phyloP scores from a whole-genome alignment of 2,797 vertebrate genomes.

The Rhyacichthys aspro region DNA sequence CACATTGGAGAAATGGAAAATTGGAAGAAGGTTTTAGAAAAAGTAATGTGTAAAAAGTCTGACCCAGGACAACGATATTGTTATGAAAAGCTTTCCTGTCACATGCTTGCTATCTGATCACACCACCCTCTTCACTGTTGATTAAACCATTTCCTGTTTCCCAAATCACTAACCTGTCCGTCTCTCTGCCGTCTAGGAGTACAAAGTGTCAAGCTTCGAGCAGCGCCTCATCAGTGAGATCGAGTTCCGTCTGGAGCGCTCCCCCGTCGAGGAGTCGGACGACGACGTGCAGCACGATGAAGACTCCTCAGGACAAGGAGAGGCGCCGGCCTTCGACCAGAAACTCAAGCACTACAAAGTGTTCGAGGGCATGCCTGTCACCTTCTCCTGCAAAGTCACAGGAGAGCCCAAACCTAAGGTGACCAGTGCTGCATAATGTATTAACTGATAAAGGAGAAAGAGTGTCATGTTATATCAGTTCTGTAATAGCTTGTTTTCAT shows the following conservation, averaged over 20 bases:
- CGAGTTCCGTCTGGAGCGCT: conserved; percentile 94
- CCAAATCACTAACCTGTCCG: neutral
- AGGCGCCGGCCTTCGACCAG: conserved; percentile 85
- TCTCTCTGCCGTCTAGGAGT: conserved; percentile 82
- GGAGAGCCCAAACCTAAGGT: conserved; percentile 97
- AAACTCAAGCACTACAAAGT: conserved; percentile 97
- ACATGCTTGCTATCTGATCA: neutral
- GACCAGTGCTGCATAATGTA: conserved; percentile 35
- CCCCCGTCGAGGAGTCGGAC: conserved; percentile 92
- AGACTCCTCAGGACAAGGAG: conserved; percentile 67
- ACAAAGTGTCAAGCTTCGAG: conserved; percentile 98
- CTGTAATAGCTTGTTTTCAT: too few relatives aligned
- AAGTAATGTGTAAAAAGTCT: conserved; percentile 11
- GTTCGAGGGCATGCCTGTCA: conserved; percentile 97
- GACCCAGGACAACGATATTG: neutral
- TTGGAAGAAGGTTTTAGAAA: conserved; percentile 32
- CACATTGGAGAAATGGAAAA: conserved; percentile 26
- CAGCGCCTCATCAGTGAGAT: conserved; percentile 98
- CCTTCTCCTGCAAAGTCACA: conserved; percentile 91
- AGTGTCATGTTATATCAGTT: too few relatives aligned
- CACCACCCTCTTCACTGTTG: neutral
- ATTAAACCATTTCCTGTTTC: neutral
- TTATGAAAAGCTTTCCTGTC: too few relatives aligned
- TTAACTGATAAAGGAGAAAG: too few relatives aligned
- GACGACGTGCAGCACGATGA: conserved; percentile 89